These are phyloP conservation scores for Polietes domitor DNA, from an alignment of 2,888 invertebrate species.

Conservation along the genomic window DNA sequence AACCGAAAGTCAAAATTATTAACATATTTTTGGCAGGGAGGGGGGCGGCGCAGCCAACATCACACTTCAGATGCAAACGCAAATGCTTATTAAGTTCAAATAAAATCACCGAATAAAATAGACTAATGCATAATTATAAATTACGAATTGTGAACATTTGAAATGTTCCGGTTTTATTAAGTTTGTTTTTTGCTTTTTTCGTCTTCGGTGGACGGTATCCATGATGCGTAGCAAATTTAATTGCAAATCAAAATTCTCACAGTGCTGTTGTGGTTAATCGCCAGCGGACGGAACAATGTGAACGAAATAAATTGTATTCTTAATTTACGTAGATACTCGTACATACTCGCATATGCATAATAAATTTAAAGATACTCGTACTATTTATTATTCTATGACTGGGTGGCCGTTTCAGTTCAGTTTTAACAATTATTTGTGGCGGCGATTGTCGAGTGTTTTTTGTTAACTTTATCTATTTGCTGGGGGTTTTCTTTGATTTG, in stretches of 20 bases:
- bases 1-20: slow-evolving; percentile 6
- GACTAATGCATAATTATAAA: slow-evolving; percentile 8
- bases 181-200: not conserved
- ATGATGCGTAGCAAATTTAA: slow-evolving; percentile 41
- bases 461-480: not conserved
- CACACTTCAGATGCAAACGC: not conserved
- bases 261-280: not conserved
- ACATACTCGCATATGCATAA: too few species aligned
- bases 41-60: not conserved
- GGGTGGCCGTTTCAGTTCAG: not conserved
- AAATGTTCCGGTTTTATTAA: slow-evolving; percentile 11
- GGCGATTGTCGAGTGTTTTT: not conserved
- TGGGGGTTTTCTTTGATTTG: not conserved
- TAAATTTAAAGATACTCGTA: not conserved
- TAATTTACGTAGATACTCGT: too few species aligned
- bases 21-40: not conserved
- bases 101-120: slow-evolving; percentile 8
- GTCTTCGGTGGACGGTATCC: not conserved
- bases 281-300: not conserved
- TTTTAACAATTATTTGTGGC: slow-evolving; percentile 6
- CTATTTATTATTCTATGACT: not conserved
- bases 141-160: not conserved
- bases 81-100: not conserved
- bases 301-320: not conserved
- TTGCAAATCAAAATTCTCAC: slow-evolving; percentile 50